phyloP scores from a whole-genome alignment of 1,140 invertebrate genomes.

The Caenorhabditis latens region DNA sequence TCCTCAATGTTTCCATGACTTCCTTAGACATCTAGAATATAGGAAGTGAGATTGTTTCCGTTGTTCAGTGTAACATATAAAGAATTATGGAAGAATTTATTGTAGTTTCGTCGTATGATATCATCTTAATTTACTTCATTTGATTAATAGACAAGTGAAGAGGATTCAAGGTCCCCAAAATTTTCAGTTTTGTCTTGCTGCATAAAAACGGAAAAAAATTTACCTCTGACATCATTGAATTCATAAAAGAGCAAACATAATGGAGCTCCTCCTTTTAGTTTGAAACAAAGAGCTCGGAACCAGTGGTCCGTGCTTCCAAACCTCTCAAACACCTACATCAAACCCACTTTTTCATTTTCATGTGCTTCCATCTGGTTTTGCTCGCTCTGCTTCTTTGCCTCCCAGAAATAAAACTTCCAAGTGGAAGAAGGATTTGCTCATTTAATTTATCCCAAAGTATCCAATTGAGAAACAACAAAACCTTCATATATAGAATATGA shows the following conservation, averaged over 20 bases:
- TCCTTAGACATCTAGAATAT: neutral
- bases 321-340: conserved; percentile 35
- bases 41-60: neutral
- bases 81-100: neutral
- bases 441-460: conserved; percentile 22
- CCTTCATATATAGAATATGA: neutral
- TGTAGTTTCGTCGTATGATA: too few species aligned
- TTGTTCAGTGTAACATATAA: conserved; percentile 13
- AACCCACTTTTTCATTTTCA: conserved; percentile 2
- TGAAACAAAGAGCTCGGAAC: conserved; percentile 16
- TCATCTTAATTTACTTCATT: too few species aligned
- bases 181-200: too few species aligned
- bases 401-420: neutral
- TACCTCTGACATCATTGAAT: neutral
- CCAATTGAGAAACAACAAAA: conserved; percentile 44
- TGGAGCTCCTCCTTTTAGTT: neutral
- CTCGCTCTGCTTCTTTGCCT: neutral
- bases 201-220: too few species aligned
- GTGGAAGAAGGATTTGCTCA: conserved; percentile 14
- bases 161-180: too few species aligned
- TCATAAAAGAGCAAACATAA: neutral
- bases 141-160: too few species aligned
- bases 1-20: neutral
- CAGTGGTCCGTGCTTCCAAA: neutral
- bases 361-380: conserved; percentile 19